These are phyloP conservation scores for Phyllostomus hastatus DNA, from an alignment of 2,113 vertebrate genomes.

Conservation along the genomic window DNA sequence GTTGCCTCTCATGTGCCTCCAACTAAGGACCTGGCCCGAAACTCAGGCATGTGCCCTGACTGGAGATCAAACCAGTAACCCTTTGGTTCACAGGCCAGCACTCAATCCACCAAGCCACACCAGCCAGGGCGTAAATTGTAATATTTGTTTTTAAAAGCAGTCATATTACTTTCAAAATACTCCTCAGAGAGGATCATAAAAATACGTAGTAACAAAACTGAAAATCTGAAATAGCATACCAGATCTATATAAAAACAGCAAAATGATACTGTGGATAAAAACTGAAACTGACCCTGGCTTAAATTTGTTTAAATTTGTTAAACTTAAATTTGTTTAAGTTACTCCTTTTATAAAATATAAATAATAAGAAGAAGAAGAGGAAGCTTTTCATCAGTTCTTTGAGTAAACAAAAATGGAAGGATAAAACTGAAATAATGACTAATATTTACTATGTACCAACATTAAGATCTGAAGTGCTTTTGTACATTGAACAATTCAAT, in stretches of 20 bases:
- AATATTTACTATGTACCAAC: not conserved
- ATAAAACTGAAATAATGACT: constrained; percentile 3
- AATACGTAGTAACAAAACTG: constrained; percentile 11
- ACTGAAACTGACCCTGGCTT: not conserved
- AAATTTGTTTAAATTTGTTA: too few relatives aligned
- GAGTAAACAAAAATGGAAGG: not conserved
- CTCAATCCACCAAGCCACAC: too few relatives aligned
- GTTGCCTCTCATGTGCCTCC: too few relatives aligned
- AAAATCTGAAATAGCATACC: constrained; percentile 8
- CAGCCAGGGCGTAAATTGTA: not conserved
- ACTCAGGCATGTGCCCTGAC: too few relatives aligned
- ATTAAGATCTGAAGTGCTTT: not conserved
- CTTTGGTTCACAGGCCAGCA: too few relatives aligned
- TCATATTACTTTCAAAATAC: not conserved
- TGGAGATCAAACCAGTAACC: too few relatives aligned
- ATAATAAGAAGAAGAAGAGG: not conserved
- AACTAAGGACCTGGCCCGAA: too few relatives aligned
- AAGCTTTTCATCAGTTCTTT: not conserved
- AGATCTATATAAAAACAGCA: not conserved
- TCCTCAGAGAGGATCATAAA: not conserved
- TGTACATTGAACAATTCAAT: constrained; percentile 10
- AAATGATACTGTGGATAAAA: not conserved
- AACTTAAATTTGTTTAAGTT: too few relatives aligned
- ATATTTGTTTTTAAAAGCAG: not conserved
- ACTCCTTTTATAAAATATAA: not conserved